phyloP scores from a whole-genome alignment of 2,797 vertebrate species.

The Chlorospingus flavigularis region DNA sequence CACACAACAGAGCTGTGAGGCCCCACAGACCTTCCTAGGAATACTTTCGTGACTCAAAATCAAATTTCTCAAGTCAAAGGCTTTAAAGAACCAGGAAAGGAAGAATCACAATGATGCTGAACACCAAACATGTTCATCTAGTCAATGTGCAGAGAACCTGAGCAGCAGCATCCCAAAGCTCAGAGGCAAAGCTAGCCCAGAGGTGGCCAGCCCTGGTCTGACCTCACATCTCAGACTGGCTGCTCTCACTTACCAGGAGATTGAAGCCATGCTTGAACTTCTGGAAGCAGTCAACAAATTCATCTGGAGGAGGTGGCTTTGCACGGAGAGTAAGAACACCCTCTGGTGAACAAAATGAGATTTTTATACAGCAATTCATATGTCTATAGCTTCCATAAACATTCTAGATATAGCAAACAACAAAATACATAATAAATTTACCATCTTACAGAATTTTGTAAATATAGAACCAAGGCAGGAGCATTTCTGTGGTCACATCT shows the following conservation, averaged over 20 bases:
- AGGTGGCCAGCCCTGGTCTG: not conserved
- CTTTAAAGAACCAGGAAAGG: not conserved
- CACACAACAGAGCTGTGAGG: not conserved
- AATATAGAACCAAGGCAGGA: not conserved
- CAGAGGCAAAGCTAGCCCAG: not conserved
- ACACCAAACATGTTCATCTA: not conserved
- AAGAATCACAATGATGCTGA: not conserved
- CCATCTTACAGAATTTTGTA: not conserved
- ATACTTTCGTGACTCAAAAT: not conserved
- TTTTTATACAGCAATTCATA: not conserved
- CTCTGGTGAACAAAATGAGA: constrained; percentile 77
- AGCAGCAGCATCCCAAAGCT: not conserved
- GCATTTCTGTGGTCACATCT: not conserved
- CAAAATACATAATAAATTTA: not conserved
- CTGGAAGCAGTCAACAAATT: constrained; percentile 94
- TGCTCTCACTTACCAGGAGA: constrained; percentile 84
- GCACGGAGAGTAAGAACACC: constrained; percentile 93
- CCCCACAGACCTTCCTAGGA: not conserved
- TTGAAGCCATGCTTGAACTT: constrained; percentile 98
- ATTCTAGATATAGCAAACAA: not conserved
- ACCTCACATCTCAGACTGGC: not conserved
- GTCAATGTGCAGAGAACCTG: not conserved
- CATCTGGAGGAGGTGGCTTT: constrained; percentile 87
- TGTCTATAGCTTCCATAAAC: not conserved
- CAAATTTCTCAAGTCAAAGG: not conserved